Base-by-base conservation (phyloP, 1,140 invertebrate genomes). In the Drosophila lini region DNA sequence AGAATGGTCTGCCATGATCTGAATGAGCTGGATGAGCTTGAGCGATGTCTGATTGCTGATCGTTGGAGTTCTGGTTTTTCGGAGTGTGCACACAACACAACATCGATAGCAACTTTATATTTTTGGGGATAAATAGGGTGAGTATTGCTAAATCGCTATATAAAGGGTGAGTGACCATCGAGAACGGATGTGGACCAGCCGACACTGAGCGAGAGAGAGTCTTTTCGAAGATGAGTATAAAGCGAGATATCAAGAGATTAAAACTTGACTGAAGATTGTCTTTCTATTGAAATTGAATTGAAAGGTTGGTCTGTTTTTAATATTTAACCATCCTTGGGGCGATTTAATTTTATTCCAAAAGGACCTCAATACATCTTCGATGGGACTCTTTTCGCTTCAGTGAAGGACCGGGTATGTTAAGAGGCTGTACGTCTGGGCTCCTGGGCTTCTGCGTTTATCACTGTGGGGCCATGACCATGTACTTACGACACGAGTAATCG, bases 401-500 rank as follows among this genome's bases (percentile, higher is more conserved):
- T 44, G 38, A n/a, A 61, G 31, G 13, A 15, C 8, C 38, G 41
- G 65, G 45, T 36, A 32, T 40, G 41, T 63, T 28, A 65, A 6
- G 31, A 44, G 7, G 38, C 41, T 42, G 36, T 9, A 6, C 22
- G 25, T 8, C 38, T 42, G 34, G 28, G 11, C 9, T 34, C 5
- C 22, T 45, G 19, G 19, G 44, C 6, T 22, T 22, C 45, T 48
- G 45, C 28, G 9, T 13, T n/a, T 4, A 34, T 36, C 11, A 19
- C 40, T 15, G 0, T 38, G 6, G 3, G 6, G 7, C 5, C 7
- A 7, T 28, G 16, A 25, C 9, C 13, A 3, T 48, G 59, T 93
- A 95, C 95, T 95, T 94, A 95, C 94, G 95, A 93, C 95, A 96
- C 84, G 94, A 94, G 93, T 95, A 97, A 94, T 97, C 95, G 94